Base-by-base conservation (phyloP, 2,888 invertebrate genomes). In the Ophraella communa region DNA sequence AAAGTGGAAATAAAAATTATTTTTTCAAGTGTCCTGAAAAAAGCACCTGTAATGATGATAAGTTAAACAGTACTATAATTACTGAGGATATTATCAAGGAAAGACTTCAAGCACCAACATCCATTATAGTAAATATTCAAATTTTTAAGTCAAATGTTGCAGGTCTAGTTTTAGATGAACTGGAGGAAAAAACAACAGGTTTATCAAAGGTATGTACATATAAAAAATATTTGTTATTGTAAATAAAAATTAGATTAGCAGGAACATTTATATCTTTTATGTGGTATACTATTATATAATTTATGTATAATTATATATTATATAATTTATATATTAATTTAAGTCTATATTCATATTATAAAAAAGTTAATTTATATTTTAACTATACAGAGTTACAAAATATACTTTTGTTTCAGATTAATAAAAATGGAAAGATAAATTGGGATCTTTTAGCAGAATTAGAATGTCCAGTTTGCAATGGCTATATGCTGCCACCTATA, bases 401-500 rank as follows among this genome's bases (percentile, higher is more conserved):
- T 39, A 35, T 35, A 14, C 18, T 17, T 30, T 51, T 14, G 35
- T 47, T 39, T 17, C 35, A 64, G 64, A 5, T 23, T 17, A 21
- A 57, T 3, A 59, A 57, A 33, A 66, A 65, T 39, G 30, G 62
- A 1, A 61, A 70, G 14, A 59, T 74, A 2, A 62, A 71, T 21
- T 71, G 70, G 71, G 68, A 69, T 1, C n/a, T 68, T 11, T 62
- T 73, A 0, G 23, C 57, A 5, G 71, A 74, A 49, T 42, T 81
- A 1, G 79, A 79, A 70, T 81, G 81, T 64, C 80, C 79, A 1
- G 73, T 80, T 5, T 81, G 81, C 59, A 73, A 76, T 8, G 76
- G 78, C 4, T 77, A 75, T 52, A 79, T 81, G 77, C 65, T 75
- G 0, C 76, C 80, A 2, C 79, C 79, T 0, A 80, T 81, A 60